Base-by-base conservation (phyloP, 2,113 vertebrate genomes). In the Pheucticus melanocephalus region DNA sequence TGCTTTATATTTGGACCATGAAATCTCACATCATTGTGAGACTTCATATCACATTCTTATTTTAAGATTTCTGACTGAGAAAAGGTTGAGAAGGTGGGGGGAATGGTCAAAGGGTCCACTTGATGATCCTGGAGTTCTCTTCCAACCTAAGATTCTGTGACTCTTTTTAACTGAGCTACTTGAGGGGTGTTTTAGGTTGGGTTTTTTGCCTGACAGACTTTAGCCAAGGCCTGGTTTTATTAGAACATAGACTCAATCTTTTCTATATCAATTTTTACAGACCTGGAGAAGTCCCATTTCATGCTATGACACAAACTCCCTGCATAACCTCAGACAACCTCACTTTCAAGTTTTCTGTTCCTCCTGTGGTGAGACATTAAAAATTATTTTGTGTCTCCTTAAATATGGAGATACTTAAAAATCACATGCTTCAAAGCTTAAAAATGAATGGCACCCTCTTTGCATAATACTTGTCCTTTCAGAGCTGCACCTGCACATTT, bases 171-270 rank as follows among this genome's bases (percentile, higher is more conserved):
- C 11, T 47, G 18, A 35, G 25, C 3, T 16, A 35, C 8, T 44
- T 51, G 3, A 37, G 25, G 12, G 1, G 0, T 30, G 12, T 15
- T 42, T 83, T 21, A 57, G 16, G 9, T 23, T 40, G 4, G 11
- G 18, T 28, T 51, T 84, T 82, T 51, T 42, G 3, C 12, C 57
- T 53, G 15, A 35, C 5, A 51, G 61, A 23, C 22, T 50, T 75
- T 8, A 65, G 37, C 3, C 23, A 6, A 30, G 3, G 33, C 7
- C 17, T 60, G 5, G 0, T 3, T 33, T 44, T 24, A 35, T 50
- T 15, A 65, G 14, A 56, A 4, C 10, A 53, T 0, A 61, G 31
- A 45, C 10, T 2, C 3, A 25, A 57, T 31, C 6, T 45, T n/a
- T 95, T 59, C 1, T 45, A 47, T 23, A 72, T 40, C 8, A 4